These are phyloP conservation scores for Eudemis profundana DNA, from an alignment of 2,888 invertebrate species.

Conservation along the genomic window DNA sequence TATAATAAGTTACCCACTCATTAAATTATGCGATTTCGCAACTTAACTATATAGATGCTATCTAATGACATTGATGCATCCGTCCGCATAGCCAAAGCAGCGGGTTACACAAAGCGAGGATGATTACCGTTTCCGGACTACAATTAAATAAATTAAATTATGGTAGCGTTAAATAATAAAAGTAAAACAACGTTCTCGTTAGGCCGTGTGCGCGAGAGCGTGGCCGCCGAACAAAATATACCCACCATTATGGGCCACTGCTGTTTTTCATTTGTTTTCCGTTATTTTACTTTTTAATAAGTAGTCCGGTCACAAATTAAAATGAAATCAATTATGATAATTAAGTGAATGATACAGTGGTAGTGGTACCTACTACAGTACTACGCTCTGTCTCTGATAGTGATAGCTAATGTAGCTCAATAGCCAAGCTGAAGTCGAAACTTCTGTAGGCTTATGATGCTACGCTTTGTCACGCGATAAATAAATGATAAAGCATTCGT, in stretches of 20 bases:
- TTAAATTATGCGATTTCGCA: constrained; percentile 37
- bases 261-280: constrained; percentile 54
- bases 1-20: constrained; percentile 25
- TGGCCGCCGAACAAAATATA: constrained; percentile 66
- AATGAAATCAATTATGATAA: too few relatives aligned
- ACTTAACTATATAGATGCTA: constrained; percentile 36
- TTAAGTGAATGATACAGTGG: too few relatives aligned
- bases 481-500: too few relatives aligned
- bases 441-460: too few relatives aligned
- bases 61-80: constrained; percentile 41
- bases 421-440: too few relatives aligned
- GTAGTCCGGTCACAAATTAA: not conserved
- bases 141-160: constrained; percentile 51
- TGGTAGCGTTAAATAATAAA: constrained; percentile 70
- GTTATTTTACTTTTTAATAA: constrained; percentile 44
- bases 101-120: constrained; percentile 32
- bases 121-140: constrained; percentile 46
- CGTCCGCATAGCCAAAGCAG: constrained; percentile 25
- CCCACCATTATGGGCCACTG: constrained; percentile 53
- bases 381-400: too few relatives aligned
- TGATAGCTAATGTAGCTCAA: too few relatives aligned
- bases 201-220: constrained; percentile 72
- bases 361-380: too few relatives aligned
- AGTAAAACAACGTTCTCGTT: constrained; percentile 69
- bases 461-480: too few relatives aligned